Base-by-base conservation (phyloP, 2,888 invertebrate genomes). In the Syrphus vitripennis region DNA sequence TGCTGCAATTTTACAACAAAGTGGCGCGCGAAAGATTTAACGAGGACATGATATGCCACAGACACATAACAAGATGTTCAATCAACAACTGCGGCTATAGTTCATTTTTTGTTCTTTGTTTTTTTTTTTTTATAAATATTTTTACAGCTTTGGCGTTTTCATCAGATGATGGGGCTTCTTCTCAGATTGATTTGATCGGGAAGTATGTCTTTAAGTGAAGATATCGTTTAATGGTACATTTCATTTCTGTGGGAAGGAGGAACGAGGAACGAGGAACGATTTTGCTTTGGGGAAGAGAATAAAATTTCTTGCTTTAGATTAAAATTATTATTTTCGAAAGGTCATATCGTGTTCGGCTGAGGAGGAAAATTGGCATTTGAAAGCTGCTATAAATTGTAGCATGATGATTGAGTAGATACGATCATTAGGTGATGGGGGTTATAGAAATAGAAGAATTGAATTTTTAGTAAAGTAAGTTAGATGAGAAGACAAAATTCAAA, bases 1-100 rank as follows among this genome's bases (percentile, higher is more conserved):
- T 82, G 86, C 50, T 78, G 86, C 77, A 81, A 82, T 78, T 81
- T 82, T 29, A 77, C 29, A 81, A 81, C 76, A 78, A 83, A 83
- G 83, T 83, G 78, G 83, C 55, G 82, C 77, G 81, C 48, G 24
- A 81, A 77, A 77, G 40, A 57, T 57, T 78, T 77, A 82, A 81
- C 86, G 77, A 82, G 74, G 82, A 74, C 82, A 74, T 75, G 75
- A 83, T 83, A 76, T 80, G 69, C 63, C 69, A 71, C 69, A 67
- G 80, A 53, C 34, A 59, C 12, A 55, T 34, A 74, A 79, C 70
- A 74, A 63, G 74, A 70, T 75, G 63, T 83, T 50, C 67, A 53
- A 61, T 67, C 34, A 59, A 55, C 57, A 40, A 21, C 37, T 53
- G 42, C n/a, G n/a, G n/a, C n/a, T n/a, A n/a, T n/a, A n/a, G n/a